Conservation (phyloP, 2,888 invertebrate species). For the Axea sp. region DNA sequence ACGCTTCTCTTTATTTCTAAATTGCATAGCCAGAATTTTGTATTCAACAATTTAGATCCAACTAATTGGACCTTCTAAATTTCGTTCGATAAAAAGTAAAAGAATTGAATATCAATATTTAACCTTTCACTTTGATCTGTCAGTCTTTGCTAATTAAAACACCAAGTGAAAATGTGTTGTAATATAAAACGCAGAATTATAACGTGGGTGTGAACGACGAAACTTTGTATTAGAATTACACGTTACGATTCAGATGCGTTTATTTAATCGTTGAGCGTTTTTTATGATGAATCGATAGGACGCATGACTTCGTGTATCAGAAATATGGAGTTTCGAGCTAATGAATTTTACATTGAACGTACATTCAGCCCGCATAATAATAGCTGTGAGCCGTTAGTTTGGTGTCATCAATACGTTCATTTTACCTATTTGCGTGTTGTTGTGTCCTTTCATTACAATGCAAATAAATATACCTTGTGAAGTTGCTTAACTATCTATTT, state of each 20-base stretch:
- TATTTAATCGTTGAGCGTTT: conserved; percentile 33
- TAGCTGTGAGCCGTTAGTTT: conserved; percentile 26
- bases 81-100: not conserved
- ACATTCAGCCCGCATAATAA: conserved; percentile 48
- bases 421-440: conserved; percentile 38
- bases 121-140: conserved; percentile 18
- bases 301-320: conserved; percentile 13
- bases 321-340: conserved; percentile 19
- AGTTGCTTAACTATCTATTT: conserved; percentile 30
- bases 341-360: conserved; percentile 54
- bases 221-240: not conserved
- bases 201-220: not conserved
- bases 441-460: conserved; percentile 35
- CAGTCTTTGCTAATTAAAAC: conserved; percentile 26
- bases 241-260: conserved; percentile 10
- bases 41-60: not conserved
- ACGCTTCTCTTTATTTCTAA: too few relatives aligned
- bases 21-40: not conserved
- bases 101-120: conserved; percentile 3
- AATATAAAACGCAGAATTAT: conserved; percentile 16
- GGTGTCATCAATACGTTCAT: conserved; percentile 47
- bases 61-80: not conserved
- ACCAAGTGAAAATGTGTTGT: conserved; percentile 1
- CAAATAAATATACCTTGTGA: conserved; percentile 33
- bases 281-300: conserved; percentile 56